phyloP scores from a whole-genome alignment of 53 echinoderm and acorn worm genomes.

The Mesocentrotus franciscanus region DNA sequence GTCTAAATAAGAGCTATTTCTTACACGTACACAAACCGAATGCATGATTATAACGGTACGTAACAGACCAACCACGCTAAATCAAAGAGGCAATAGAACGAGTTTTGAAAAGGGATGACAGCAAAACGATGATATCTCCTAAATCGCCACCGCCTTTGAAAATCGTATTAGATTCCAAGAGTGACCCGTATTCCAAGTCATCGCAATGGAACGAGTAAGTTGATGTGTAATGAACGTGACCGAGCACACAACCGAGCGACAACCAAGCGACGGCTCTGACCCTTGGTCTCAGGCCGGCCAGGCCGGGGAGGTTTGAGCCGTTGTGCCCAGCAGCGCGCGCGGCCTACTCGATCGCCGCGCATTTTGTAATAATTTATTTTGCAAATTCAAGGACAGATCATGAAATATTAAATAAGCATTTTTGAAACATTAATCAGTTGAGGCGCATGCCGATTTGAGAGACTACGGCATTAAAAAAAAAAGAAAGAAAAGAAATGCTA shows the following conservation, averaged over 20 bases:
- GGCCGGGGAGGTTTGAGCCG: no score
- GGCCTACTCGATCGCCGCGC: no score
- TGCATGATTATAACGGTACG: neutral
- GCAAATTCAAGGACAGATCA: no score
- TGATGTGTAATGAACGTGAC: neutral
- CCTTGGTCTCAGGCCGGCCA: no score
- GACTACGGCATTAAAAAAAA: no score
- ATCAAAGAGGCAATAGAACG: neutral
- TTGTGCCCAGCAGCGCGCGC: no score
- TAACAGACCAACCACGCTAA: neutral
- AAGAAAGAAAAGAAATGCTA: no score
- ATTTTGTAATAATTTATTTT: no score
- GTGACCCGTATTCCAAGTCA: conserved; percentile 57
- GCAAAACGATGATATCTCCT: conserved; percentile 20
- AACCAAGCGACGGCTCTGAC: neutral
- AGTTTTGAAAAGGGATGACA: neutral
- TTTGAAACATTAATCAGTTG: no score
- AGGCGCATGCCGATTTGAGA: no score
- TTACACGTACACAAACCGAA: neutral
- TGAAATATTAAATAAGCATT: no score
- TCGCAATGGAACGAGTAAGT: conserved; percentile 67
- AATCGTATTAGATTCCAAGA: conserved; percentile 46
- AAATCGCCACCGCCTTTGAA: conserved; percentile 52
- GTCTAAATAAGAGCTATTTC: neutral
- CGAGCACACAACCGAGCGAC: neutral